Conservation (phyloP, 2,113 vertebrate species). For the Potamarius usumacintae region DNA sequence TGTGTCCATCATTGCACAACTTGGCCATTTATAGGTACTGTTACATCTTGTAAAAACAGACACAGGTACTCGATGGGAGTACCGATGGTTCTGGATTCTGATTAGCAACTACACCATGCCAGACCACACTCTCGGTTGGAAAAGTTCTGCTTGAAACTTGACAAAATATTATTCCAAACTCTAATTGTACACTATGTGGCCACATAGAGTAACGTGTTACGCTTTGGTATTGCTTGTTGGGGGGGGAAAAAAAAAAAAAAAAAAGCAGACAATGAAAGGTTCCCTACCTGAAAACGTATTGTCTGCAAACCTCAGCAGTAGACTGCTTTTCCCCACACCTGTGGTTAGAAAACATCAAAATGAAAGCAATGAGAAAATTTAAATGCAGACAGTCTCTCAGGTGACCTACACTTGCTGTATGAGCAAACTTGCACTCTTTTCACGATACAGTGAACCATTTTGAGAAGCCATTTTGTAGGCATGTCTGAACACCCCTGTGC, state of each 20-base stretch:
- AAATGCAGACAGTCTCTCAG: neutral
- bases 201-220: neutral
- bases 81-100: neutral
- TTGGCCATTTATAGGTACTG: neutral
- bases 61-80: neutral
- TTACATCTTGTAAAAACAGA: neutral
- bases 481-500: neutral
- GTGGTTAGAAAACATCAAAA: constrained; percentile 13
- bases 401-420: neutral
- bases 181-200: neutral
- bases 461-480: constrained; percentile 7
- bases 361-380: neutral
- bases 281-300: constrained; percentile 88
- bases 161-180: neutral
- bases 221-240: constrained; percentile 1
- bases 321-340: constrained; percentile 91
- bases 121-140: neutral
- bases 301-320: constrained; percentile 86
- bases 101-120: neutral
- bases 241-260: too few relatives aligned
- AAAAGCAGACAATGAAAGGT: neutral
- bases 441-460: neutral
- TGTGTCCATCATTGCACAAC: neutral
- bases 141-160: neutral
- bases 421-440: neutral